A percentile compares a stretch with the other conserved stretches of the same genome.
Evolutionary conservation across 2,797 vertebrate species (phyloP).

Genomic region (Sus cebifrons): DNA sequence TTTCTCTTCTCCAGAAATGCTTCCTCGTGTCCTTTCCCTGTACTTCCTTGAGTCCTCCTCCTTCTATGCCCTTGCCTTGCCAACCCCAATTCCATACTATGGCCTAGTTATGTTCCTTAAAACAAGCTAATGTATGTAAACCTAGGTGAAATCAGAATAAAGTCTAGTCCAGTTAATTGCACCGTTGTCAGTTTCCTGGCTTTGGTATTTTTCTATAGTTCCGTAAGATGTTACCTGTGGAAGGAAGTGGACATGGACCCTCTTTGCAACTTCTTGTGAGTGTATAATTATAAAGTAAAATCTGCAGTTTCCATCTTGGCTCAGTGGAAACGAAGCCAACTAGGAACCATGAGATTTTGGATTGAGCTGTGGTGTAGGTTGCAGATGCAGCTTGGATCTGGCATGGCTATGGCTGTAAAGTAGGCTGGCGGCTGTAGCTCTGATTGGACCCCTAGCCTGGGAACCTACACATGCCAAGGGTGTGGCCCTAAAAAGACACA

Average conservation of each 20-base stretch:
- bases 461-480: no score
- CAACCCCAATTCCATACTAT: not conserved
- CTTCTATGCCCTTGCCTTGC: not conserved
- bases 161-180: not conserved
- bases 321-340: no score
- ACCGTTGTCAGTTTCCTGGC: not conserved
- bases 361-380: no score
- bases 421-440: no score
- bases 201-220: conserved; percentile 23
- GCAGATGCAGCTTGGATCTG: no score
- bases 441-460: no score
- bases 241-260: not conserved
- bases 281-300: conserved; percentile 49
- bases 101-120: conserved; percentile 7
- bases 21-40: not conserved
- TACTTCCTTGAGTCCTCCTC: no score
- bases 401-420: no score
- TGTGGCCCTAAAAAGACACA: no score
- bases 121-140: not conserved
- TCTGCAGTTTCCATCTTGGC: no score
- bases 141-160: conserved; percentile 24
- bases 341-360: no score
- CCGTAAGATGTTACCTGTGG: not conserved
- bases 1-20: not conserved
- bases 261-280: conserved; percentile 10